Evolutionary conservation across 1,140 invertebrate genomes (phyloP).

Genomic region (Hyles vespertilio): DNA sequence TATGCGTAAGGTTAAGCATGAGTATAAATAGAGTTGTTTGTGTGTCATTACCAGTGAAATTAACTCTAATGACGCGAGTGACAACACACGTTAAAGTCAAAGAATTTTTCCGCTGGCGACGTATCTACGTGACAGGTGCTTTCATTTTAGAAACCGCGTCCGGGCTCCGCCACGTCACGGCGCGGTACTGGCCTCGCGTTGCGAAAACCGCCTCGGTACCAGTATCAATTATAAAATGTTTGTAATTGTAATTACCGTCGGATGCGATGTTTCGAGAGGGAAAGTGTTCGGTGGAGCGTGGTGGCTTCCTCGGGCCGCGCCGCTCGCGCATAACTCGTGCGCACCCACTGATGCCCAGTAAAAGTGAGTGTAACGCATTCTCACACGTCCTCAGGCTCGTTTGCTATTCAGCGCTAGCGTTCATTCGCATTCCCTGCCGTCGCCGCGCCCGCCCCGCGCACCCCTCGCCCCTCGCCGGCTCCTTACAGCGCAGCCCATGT

Average conservation of each 20-base stretch:
- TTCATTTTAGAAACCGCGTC: constrained; percentile 34
- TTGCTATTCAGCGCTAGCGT: constrained; percentile 17
- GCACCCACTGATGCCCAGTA: constrained; percentile 27
- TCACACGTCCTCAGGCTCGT: constrained; percentile 17
- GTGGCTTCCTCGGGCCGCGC: constrained; percentile 35
- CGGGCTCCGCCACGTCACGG: constrained; percentile 25
- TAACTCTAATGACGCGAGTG: constrained; percentile 9
- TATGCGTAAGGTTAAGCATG: constrained; percentile 7
- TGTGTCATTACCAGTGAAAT: constrained; percentile 11
- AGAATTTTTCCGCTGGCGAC: constrained; percentile 22
- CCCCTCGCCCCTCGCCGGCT: constrained; percentile 27
- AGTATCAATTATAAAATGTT: constrained; percentile 27
- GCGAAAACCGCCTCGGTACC: constrained; percentile 20
- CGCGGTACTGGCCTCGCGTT: constrained; percentile 14
- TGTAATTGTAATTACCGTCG: constrained; percentile 27
- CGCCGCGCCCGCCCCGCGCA: background rate
- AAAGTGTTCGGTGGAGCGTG: constrained; percentile 56
- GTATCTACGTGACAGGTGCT: constrained; percentile 23
- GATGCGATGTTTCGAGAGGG: constrained; percentile 49
- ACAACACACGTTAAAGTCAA: constrained; percentile 11
- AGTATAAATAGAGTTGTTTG: constrained; percentile 8
- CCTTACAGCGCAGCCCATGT: constrained; percentile 20
- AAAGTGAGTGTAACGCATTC: constrained; percentile 35
- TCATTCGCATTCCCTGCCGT: constrained; percentile 19
- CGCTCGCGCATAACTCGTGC: constrained; percentile 17